Percentiles rank a stretch among this genome's conserved stretches.
Conservation (phyloP, 2,888 invertebrate genomes). For the Hanleya hanleyi region DNA sequence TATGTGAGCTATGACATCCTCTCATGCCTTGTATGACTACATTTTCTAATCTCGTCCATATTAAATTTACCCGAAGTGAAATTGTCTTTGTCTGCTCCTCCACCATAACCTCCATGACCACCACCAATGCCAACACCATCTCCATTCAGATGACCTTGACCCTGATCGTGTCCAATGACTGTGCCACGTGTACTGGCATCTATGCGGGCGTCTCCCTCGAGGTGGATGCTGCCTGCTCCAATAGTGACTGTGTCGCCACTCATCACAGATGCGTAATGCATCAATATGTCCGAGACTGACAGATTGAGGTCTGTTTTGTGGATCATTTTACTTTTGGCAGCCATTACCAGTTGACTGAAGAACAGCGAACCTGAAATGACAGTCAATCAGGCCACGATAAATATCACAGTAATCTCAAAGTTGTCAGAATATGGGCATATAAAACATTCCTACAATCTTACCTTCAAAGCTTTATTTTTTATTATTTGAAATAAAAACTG, state of each 20-base stretch:
- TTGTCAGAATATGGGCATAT: too few species aligned
- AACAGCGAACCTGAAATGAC: conserved; percentile 44
- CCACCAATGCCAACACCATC: conserved; percentile 42
- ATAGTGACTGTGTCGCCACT: conserved; percentile 44
- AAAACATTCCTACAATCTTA: too few species aligned
- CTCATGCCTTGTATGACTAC: too few species aligned
- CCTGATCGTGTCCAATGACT: conserved; percentile 12
- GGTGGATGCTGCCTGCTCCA: conserved; percentile 32
- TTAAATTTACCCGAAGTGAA: conserved; percentile 1
- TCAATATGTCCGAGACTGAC: conserved; percentile 41
- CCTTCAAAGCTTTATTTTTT: too few species aligned
- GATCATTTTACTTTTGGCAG: conserved; percentile 41
- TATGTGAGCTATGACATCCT: too few species aligned
- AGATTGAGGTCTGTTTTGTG: conserved; percentile 44
- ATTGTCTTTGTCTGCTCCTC: conserved; percentile 39
- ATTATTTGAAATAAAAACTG: too few species aligned
- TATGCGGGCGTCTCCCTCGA: conserved; percentile 51
- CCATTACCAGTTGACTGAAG: conserved; percentile 44
- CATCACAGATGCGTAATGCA: conserved; percentile 46
- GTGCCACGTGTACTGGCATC: conserved; percentile 36
- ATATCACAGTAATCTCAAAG: too few species aligned
- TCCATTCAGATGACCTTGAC: conserved; percentile 27
- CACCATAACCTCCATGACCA: conserved; percentile 57
- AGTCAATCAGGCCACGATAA: too few species aligned
- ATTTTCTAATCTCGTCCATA: too few species aligned